Evolutionary conservation across 1,140 invertebrate species (phyloP), one percentile per base, ranked within the genome.

Genomic region (Zophobas atratus): DNA sequence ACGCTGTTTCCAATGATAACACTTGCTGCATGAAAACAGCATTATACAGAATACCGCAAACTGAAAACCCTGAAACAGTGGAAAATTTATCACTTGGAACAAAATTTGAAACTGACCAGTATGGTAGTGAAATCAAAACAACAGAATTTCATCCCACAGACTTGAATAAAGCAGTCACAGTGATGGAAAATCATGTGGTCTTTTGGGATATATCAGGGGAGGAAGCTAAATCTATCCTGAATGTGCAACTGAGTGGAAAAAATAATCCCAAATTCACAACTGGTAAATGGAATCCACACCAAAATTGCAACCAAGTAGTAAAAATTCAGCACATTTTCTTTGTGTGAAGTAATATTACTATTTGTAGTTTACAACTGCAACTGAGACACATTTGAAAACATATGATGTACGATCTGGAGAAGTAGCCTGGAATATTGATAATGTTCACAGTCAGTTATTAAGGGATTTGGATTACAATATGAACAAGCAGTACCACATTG

Each of bases 391-490:
- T 85, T 90, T 99, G 57, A 91, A 93, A 79, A 94, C 96, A 6
- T 98, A 95, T 91, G 98, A 99, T 87, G 90, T 97, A 0, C 87
- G 97, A 77, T 89, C 88, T 6, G 92, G 85, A 20, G 91, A 93
- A 70, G 87, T 90, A 53, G 91, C 92, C 0, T 99, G 96, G 95
- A 89, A 87, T 70, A 95, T 99, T 82, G 92, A 96, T 77, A 92
- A 93, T 80, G 94, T 96, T 4, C 97, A 99, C 89, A 91, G 92
- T 5, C 96, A 98, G 87, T 89, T 96, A 53, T 93, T 97, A 5
- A 87, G 97, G 78, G 97, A 98, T 86, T 84, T 99, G 20, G 98
- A 99, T 88, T 99, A 98, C 84, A 99, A 99, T 89, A 95, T 96
- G 20, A 99, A 99, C 88, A 94, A 96, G 84, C 97, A 98, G 82